Base-by-base conservation (phyloP, 2,888 invertebrate species). In the Yponomeuta evonymella region DNA sequence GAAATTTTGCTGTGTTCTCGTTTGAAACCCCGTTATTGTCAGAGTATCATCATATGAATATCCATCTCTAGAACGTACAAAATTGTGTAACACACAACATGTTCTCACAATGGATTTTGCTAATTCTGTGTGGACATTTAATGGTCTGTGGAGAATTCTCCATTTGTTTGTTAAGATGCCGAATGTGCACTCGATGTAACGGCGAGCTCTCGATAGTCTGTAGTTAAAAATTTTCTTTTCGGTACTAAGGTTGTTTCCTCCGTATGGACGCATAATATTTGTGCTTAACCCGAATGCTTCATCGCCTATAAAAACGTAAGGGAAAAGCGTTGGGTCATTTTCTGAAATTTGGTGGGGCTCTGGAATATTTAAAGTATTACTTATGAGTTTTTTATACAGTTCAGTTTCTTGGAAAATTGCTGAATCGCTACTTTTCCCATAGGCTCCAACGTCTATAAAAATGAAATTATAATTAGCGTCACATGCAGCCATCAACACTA, bases 151-250 rank as follows among this genome's bases (percentile, higher is more conserved):
- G 62, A 73, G 70, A 62, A 73, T 73, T 65, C 70, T 29, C 71
- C 70, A 73, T 69, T 71, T 73, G 65, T 73, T 73, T 15, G 36
- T 43, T 69, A 74, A 75, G 72, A 68, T 72, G 36, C 77, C 77
- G 73, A 77, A 78, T 15, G 76, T 64, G 69, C 77, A 76, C 72
- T 78, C 78, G 36, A 78, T 71, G 70, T 76, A 74, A 23, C 77
- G 74, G 48, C 78, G 69, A 63, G 73, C 78, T 48, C 76, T 72
- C 67, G 75, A 73, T 36, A 78, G 72, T 70, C 78, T 48, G 71
- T 79, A 76, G 70, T 78, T 77, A 64, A 76, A 77, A 29, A 74
- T 71, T 69, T 71, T 62, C 33, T 67, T 8, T 8, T 43, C 36
- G 36, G 36, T 36, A 36, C 3, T 36, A 36, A 36, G 36, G 36